Conservation (phyloP, 2,113 vertebrate genomes). For the Caracal caracal region DNA sequence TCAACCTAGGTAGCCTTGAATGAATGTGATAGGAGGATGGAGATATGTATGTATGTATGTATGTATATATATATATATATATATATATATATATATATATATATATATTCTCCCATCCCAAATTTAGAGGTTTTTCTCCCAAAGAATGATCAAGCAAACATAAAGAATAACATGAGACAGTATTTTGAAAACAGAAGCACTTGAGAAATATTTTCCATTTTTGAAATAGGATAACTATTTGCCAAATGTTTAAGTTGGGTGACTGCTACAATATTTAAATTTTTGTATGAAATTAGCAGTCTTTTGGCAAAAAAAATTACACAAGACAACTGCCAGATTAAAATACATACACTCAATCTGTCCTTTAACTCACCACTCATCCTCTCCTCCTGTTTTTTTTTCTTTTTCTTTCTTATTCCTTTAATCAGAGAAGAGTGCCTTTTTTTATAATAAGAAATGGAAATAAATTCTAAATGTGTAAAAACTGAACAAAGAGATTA, state of each 20-base stretch:
- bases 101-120: not conserved
- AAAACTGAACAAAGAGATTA: slow-evolving; percentile 62
- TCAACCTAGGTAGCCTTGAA: not conserved
- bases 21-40: not conserved
- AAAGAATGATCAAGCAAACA: slow-evolving; percentile 71
- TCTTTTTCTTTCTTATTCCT: slow-evolving; percentile 51
- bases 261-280: slow-evolving; percentile 83
- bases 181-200: slow-evolving; percentile 81
- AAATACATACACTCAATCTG: slow-evolving; percentile 82
- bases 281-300: slow-evolving; percentile 83
- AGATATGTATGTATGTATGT: too few species aligned
- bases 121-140: slow-evolving; percentile 56
- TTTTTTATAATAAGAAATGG: slow-evolving; percentile 59
- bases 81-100: not conserved
- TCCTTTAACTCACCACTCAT: slow-evolving; percentile 75
- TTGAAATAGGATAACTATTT: slow-evolving; percentile 83
- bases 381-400: slow-evolving; percentile 55
- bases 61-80: not conserved
- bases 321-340: slow-evolving; percentile 81
- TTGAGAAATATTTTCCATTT: slow-evolving; percentile 82
- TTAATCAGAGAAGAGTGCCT: slow-evolving; percentile 62
- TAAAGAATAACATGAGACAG: slow-evolving; percentile 73
- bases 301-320: slow-evolving; percentile 80
- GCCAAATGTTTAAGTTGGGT: slow-evolving; percentile 84
- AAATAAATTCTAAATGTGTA: slow-evolving; percentile 71